Conservation (phyloP, 2,113 vertebrate species). For the Dicaeum eximium region DNA sequence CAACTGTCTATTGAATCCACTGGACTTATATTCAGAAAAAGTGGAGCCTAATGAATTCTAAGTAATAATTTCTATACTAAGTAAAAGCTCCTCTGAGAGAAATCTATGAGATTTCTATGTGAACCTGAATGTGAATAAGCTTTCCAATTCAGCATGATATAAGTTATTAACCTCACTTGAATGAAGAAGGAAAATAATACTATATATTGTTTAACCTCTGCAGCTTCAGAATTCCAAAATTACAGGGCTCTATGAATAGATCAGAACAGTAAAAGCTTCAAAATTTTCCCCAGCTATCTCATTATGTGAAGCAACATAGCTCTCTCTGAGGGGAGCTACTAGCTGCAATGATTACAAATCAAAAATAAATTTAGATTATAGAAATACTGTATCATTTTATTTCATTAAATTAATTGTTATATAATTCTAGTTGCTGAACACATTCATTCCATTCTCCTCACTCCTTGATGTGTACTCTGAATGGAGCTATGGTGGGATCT, state of each 20-base stretch:
- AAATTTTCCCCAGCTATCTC: background rate
- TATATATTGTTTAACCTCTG: background rate
- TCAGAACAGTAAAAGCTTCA: background rate
- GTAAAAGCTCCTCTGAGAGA: slow-evolving; percentile 1
- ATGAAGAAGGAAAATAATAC: background rate
- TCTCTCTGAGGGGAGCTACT: background rate
- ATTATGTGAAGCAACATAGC: background rate
- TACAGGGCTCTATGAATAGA: background rate
- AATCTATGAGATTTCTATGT: background rate
- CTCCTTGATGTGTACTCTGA: background rate
- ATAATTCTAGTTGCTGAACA: background rate
- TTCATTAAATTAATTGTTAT: background rate
- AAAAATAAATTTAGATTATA: background rate
- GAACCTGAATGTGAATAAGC: background rate
- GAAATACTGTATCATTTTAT: background rate
- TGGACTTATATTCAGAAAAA: background rate
- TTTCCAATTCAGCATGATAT: background rate
- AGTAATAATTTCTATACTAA: background rate
- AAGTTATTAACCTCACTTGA: background rate
- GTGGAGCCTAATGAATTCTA: background rate
- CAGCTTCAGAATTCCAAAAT: background rate
- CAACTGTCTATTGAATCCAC: background rate
- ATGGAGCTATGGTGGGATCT: background rate
- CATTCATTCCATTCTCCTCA: background rate
- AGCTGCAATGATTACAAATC: background rate